Percentiles rank a stretch among this genome's conserved stretches.
Conservation (phyloP, 2,113 vertebrate species). For the Dasypus novemcinctus region DNA sequence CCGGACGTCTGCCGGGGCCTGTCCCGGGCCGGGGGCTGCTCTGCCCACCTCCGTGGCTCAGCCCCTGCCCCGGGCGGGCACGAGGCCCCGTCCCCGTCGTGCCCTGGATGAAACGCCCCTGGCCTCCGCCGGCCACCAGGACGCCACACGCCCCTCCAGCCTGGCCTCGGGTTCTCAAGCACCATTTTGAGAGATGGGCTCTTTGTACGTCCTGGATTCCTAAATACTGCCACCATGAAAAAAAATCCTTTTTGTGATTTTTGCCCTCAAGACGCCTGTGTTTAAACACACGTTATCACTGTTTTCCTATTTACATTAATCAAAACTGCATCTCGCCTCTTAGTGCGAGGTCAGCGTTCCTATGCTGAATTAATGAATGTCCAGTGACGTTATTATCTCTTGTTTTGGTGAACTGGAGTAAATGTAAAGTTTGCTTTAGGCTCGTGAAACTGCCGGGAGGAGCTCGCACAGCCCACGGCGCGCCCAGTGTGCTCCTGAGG, state of each 20-base stretch:
- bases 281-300: not conserved
- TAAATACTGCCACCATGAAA: not conserved
- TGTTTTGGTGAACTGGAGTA: not conserved
- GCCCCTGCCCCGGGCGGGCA: no score
- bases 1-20: not conserved
- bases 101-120: not conserved
- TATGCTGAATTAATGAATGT: rapidly evolving
- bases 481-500: not conserved
- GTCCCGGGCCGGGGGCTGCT: not conserved
- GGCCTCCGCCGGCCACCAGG: no score
- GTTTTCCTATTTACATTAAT: not conserved
- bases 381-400: not conserved
- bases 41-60: not conserved
- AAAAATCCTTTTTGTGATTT: not conserved
- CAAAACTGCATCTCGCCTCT: not conserved
- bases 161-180: not conserved
- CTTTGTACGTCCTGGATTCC: not conserved
- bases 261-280: not conserved
- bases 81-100: no score
- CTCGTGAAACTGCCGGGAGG: not conserved
- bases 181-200: not conserved
- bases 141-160: not conserved
- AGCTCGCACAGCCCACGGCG: not conserved
- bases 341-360: not conserved
- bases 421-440: not conserved